Base-by-base conservation (phyloP, 1,140 invertebrate genomes). In the Armadillidium nasatum region DNA sequence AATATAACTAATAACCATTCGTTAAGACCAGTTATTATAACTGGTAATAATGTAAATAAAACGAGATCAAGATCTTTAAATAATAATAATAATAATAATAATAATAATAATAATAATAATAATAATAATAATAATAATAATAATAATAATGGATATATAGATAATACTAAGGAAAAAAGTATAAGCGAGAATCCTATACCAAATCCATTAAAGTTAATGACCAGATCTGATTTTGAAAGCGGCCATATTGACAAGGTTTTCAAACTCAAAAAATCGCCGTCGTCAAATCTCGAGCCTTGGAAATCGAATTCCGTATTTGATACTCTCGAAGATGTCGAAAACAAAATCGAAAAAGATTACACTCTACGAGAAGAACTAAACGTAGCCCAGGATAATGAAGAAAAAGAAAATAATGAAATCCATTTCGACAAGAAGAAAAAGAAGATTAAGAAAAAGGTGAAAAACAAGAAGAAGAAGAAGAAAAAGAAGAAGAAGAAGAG, bases 391-490 rank as follows among this genome's bases (percentile, higher is more conserved):
- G 13, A 21, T 45, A 73, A 23, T 2, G 1, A 19, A 60, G 10
- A 73, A n/a, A 11, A 54, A 22, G 10, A 15, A 33, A 10, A 13
- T 0, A 73, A 43, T 22, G 13, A 10, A n/a, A 54, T 73, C 66
- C 19, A 44, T 54, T 46, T 54, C 22, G 67, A 68, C 67, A 75
- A 43, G 9, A 10, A 7, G 13, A 15, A n/a, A 43, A 67, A 11
- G 54, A 15, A 67, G 13, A 19, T 67, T 21, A 75, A 33, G 23
- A 33, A 11, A 45, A 19, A 75, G 19, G 46, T 7, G 69, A 54
- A 45, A 71, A 23, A 67, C n/a, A 76, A 76, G 44, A 50, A 46
- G 74, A 72, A 71, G 74, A 76, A 76, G 33, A 54, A 71, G 70
- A 71, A 76, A 60, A 70, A 72, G 45, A 71, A 68, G 69, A 45